A percentile compares a stretch with the other conserved stretches of the same genome.
These are phyloP conservation scores for Ceyx melanurus DNA, from an alignment of 2,113 vertebrate genomes.

Conservation along the genomic window DNA sequence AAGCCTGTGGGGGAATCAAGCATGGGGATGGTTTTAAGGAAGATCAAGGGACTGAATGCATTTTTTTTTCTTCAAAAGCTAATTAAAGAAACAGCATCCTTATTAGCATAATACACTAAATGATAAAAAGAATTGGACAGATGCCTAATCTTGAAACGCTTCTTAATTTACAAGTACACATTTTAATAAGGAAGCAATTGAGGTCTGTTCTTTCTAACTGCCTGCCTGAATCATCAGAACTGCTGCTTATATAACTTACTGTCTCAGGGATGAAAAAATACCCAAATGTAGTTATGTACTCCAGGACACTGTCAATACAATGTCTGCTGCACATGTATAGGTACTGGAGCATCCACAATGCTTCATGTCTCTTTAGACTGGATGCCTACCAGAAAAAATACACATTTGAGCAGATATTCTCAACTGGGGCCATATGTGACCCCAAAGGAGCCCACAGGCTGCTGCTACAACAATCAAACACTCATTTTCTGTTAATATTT, in stretches of 20 bases:
- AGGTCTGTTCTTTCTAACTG: slow-evolving; percentile 12
- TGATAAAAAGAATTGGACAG: slow-evolving; percentile 67
- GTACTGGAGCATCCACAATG: background rate
- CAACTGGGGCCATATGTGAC: rapidly evolving
- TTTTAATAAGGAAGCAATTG: slow-evolving; percentile 27
- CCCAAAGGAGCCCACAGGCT: background rate
- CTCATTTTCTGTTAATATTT: background rate
- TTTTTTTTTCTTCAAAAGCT: slow-evolving; percentile 56
- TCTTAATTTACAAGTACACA: slow-evolving; percentile 53
- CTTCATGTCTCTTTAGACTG: background rate
- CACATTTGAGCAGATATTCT: background rate
- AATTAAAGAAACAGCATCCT: slow-evolving; percentile 62
- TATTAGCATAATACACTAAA: slow-evolving; percentile 60
- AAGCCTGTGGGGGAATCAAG: slow-evolving; percentile 50
- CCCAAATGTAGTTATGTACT: background rate
- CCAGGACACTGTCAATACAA: background rate
- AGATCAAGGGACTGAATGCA: slow-evolving; percentile 58
- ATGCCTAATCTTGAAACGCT: slow-evolving; percentile 63
- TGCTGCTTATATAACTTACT: slow-evolving; percentile 3
- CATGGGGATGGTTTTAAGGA: slow-evolving; percentile 44
- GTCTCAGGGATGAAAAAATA: background rate
- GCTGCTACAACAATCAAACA: background rate
- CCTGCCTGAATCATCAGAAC: background rate
- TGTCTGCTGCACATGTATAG: background rate
- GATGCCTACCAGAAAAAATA: background rate